Percentiles rank a stretch among this genome's conserved stretches.
Evolutionary conservation across 2,113 vertebrate genomes (phyloP).

Genomic region (Peromyscus maniculatus): DNA sequence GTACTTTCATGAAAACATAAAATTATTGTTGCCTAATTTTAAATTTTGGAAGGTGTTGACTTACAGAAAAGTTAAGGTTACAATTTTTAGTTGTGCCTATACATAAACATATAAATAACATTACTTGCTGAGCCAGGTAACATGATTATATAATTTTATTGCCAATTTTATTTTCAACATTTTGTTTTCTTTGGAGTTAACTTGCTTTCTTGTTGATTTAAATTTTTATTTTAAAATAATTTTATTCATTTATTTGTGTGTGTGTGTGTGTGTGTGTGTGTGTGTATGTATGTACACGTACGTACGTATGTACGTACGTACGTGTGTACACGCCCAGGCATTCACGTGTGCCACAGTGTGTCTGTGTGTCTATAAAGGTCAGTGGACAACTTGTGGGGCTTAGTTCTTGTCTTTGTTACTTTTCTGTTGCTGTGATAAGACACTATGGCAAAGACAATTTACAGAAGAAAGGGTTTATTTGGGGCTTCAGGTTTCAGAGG

Average conservation of each 20-base stretch:
- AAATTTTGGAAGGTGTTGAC: background rate
- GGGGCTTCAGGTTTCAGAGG: background rate
- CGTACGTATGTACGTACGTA: background rate
- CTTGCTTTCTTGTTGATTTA: background rate
- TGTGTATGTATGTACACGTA: background rate
- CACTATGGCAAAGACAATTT: background rate
- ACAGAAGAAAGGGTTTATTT: background rate
- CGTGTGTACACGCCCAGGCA: background rate
- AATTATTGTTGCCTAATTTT: constrained; percentile 34
- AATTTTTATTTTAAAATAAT: background rate
- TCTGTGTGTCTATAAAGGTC: background rate
- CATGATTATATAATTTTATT: background rate
- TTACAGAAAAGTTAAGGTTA: background rate
- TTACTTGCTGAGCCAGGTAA: background rate
- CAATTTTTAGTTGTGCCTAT: background rate
- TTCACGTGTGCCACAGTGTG: background rate
- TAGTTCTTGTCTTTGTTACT: background rate
- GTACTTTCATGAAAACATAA: background rate
- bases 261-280: background rate
- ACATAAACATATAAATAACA: background rate
- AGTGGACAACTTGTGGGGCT: background rate
- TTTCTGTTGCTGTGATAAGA: background rate
- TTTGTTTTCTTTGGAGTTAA: constrained; percentile 2
- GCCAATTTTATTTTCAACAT: background rate
- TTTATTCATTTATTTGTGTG: background rate